Evolutionary conservation across 2,888 invertebrate genomes (phyloP).

Genomic region (Dendrolimus pini): DNA sequence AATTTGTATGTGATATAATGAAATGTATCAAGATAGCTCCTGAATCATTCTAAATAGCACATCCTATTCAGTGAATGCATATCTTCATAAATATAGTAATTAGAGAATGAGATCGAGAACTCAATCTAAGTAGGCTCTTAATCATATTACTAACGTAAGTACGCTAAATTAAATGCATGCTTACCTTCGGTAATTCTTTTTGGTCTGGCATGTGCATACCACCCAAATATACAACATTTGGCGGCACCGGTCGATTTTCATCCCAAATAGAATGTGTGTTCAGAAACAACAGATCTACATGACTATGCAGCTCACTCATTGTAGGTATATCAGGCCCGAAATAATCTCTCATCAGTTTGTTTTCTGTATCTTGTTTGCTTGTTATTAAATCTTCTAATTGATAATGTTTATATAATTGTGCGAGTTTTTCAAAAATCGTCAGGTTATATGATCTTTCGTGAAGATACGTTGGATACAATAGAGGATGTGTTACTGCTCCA

Average conservation of each 20-base stretch:
- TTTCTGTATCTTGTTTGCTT: constrained; percentile 3
- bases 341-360: constrained; percentile 5
- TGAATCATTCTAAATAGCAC: too few relatives aligned
- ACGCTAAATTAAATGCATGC: constrained; percentile 1
- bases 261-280: constrained; percentile 49
- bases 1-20: too few relatives aligned
- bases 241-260: constrained; percentile 43
- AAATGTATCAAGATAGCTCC: too few relatives aligned
- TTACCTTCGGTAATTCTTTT: constrained; percentile 43
- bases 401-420: constrained; percentile 15
- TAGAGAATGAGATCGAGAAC: too few relatives aligned
- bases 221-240: constrained; percentile 46
- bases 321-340: constrained; percentile 25
- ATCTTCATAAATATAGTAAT: too few relatives aligned
- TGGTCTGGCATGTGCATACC: constrained; percentile 39
- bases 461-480: constrained; percentile 25
- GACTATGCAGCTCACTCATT: constrained; percentile 19
- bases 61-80: too few relatives aligned
- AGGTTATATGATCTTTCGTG: constrained; percentile 22
- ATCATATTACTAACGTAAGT: too few relatives aligned
- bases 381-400: constrained; percentile 8
- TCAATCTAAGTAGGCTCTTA: too few relatives aligned
- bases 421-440: constrained; percentile 28
- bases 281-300: constrained; percentile 42
- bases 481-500: constrained; percentile 27